These are phyloP conservation scores for Macquaria ambigua DNA, from an alignment of 2,113 vertebrate genomes.

Conservation along the genomic window DNA sequence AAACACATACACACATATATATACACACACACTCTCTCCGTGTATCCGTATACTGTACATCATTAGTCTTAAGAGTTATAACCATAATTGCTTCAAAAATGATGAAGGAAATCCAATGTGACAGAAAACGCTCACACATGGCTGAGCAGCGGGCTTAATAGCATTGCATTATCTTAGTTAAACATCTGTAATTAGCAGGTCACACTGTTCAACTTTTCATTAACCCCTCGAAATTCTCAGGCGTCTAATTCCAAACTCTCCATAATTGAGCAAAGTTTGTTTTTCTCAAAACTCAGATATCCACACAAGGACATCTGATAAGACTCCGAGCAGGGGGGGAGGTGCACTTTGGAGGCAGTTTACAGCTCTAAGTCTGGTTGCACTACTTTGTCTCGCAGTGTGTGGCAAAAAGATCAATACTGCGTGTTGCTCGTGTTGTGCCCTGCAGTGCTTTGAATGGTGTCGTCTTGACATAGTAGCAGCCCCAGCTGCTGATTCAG, in stretches of 20 bases:
- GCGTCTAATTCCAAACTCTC: conserved; percentile 38
- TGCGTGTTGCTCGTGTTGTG: conserved; percentile 59
- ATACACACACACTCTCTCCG: not conserved
- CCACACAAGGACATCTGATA: conserved; percentile 59
- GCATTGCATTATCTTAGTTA: conserved; percentile 35
- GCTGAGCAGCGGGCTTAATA: conserved; percentile 34
- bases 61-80: not conserved
- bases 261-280: conserved; percentile 39
- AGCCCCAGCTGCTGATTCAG: conserved; percentile 47
- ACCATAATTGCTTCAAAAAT: conserved; percentile 39
- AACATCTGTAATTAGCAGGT: conserved; percentile 60
- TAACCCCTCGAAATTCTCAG: conserved; percentile 31
- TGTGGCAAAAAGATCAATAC: conserved; percentile 68
- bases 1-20: not conserved
- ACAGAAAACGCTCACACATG: conserved; percentile 12
- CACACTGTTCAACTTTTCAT: conserved; percentile 39
- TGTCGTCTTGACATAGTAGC: conserved; percentile 57
- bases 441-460: conserved; percentile 54
- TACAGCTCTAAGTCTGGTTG: conserved; percentile 41
- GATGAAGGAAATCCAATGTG: conserved; percentile 21
- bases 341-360: conserved; percentile 15
- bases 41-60: conserved; percentile 2
- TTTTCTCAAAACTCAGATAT: conserved; percentile 35
- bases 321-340: not conserved
- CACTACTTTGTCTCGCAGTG: conserved; percentile 46